These are phyloP conservation scores for Sebastes reedi DNA, from an alignment of 2,797 vertebrate genomes.

Conservation along the genomic window DNA sequence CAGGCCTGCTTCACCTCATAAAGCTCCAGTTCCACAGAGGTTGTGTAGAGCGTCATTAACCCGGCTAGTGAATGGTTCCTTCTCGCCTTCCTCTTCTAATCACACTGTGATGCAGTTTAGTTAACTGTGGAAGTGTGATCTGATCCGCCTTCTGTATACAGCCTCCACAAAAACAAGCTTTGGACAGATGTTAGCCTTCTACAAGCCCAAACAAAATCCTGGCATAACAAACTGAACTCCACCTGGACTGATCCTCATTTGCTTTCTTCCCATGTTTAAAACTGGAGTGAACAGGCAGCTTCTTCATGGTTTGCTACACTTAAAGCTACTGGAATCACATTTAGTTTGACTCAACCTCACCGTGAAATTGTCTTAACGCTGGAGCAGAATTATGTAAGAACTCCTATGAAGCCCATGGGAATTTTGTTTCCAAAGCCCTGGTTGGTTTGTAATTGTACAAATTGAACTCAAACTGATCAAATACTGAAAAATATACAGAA, in stretches of 20 bases:
- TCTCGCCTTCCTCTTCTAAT: neutral
- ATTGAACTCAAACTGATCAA: neutral
- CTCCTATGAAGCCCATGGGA: neutral
- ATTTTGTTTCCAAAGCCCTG: neutral
- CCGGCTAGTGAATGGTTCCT: neutral
- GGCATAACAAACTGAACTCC: neutral
- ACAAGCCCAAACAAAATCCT: neutral
- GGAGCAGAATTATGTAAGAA: neutral
- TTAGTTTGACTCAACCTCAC: neutral
- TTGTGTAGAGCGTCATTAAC: slow-evolving; percentile 4
- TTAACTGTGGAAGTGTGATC: neutral
- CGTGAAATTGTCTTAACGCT: neutral
- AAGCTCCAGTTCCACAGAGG: slow-evolving; percentile 2
- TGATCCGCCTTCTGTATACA: neutral
- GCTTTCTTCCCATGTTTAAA: neutral
- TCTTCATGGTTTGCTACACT: neutral
- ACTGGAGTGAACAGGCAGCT: neutral
- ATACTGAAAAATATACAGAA: neutral
- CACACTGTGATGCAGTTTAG: neutral
- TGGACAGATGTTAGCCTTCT: neutral
- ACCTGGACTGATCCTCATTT: neutral
- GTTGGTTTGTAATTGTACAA: neutral
- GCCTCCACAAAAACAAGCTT: neutral
- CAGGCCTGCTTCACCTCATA: neutral
- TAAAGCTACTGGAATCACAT: neutral